phyloP scores from a whole-genome alignment of 2,113 vertebrate species.

The Rhipidura dahli region DNA sequence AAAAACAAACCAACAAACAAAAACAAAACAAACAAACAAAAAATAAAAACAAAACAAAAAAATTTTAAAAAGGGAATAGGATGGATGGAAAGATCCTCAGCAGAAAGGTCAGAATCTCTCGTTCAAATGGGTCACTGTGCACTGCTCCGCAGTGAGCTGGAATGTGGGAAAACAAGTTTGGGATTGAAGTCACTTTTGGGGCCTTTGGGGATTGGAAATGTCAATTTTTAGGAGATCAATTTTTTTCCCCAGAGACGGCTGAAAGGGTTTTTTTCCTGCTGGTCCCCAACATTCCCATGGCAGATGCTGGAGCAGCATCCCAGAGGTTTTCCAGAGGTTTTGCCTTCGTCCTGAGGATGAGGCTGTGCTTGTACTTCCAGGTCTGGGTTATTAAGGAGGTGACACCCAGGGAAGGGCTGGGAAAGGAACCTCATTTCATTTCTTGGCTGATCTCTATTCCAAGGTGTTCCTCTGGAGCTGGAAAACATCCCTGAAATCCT shows the following conservation, averaged over 20 bases:
- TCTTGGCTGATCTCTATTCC: background rate
- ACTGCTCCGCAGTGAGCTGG: background rate
- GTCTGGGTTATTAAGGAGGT: background rate
- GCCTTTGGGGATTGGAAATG: background rate
- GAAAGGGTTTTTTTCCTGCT: background rate
- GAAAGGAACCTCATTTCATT: background rate
- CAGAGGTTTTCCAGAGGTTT: background rate
- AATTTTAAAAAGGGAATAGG: conserved; percentile 1
- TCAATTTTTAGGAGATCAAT: fast-evolving
- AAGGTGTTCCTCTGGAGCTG: fast-evolving
- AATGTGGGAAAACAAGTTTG: background rate
- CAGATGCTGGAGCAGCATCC: background rate
- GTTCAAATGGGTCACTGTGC: conserved; percentile 35
- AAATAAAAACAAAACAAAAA: too few species aligned
- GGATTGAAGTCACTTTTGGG: background rate
- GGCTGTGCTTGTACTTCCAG: background rate
- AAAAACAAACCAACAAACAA: too few species aligned
- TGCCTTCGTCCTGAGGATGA: background rate
- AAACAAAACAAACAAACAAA: too few species aligned
- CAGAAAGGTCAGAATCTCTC: conserved; percentile 66
- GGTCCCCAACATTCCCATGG: fast-evolving
- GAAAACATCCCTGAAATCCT: background rate
- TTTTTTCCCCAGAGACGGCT: fast-evolving
- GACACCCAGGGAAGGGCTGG: background rate
- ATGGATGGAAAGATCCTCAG: conserved; percentile 44